Evolutionary conservation across 2,797 vertebrate species (phyloP).

Genomic region (Triplophysa yarkandensis): DNA sequence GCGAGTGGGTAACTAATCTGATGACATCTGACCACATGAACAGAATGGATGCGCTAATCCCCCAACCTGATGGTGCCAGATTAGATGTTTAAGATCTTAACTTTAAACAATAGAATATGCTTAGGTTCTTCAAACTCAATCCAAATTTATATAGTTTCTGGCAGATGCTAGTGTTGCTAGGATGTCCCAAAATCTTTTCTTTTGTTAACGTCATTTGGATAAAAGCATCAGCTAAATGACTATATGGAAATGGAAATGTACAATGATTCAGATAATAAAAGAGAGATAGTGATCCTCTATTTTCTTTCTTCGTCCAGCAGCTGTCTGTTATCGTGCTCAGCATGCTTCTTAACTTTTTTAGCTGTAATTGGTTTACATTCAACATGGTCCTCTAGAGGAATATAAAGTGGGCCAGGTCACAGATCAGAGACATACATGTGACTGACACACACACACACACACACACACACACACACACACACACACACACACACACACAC

Average conservation of each 20-base stretch:
- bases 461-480: too few species aligned
- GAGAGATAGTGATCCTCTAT: background rate
- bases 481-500: too few species aligned
- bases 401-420: constrained; percentile 8
- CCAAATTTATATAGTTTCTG: too few species aligned
- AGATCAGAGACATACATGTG: background rate
- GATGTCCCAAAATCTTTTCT: too few species aligned
- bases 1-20: constrained; percentile 5
- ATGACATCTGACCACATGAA: constrained; percentile 7
- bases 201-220: too few species aligned
- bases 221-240: too few species aligned
- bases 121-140: too few species aligned
- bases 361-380: constrained; percentile 57
- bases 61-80: background rate
- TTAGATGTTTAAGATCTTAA: too few species aligned
- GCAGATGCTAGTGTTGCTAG: too few species aligned
- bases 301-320: background rate
- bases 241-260: too few species aligned
- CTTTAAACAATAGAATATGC: too few species aligned
- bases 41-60: background rate
- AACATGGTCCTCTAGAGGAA: background rate
- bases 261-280: too few species aligned
- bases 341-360: constrained; percentile 33
- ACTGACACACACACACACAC: constrained; percentile 7
- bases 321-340: background rate